phyloP scores from a whole-genome alignment of 2,113 vertebrate genomes.

The Rhabdomys dilectus region DNA sequence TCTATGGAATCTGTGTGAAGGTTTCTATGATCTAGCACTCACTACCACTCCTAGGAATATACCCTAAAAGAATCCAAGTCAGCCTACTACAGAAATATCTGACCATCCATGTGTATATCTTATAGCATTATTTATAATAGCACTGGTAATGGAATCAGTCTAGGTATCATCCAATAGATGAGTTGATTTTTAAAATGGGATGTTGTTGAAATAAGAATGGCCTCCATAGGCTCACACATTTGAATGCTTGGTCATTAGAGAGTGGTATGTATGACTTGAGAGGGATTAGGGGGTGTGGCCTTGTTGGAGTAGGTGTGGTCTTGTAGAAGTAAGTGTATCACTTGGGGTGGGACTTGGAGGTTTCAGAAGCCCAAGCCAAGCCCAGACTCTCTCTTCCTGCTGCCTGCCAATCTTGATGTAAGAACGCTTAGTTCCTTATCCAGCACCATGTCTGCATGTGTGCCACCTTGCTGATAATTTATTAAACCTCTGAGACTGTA shows the following conservation, averaged over 20 bases:
- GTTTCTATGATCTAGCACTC: too few relatives aligned
- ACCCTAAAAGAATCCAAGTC: neutral
- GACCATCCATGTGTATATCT: neutral
- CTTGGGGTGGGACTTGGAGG: neutral
- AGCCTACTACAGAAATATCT: neutral
- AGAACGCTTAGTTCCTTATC: neutral
- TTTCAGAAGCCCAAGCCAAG: neutral
- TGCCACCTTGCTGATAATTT: neutral
- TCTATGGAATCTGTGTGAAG: neutral
- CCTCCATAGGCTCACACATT: neutral
- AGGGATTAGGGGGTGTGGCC: neutral
- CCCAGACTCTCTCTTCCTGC: neutral
- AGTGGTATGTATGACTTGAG: neutral
- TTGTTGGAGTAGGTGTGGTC: neutral
- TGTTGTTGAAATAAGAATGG: neutral
- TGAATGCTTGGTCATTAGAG: neutral
- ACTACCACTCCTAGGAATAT: neutral
- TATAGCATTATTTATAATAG: neutral
- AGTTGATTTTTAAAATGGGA: neutral
- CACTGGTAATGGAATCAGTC: neutral
- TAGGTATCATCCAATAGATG: too few relatives aligned
- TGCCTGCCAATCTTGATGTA: neutral
- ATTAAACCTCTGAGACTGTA: neutral
- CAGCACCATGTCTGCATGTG: neutral
- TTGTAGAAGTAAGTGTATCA: neutral